These are phyloP conservation scores for Jaculus jaculus DNA, from an alignment of 2,113 vertebrate genomes.

Conservation along the genomic window DNA sequence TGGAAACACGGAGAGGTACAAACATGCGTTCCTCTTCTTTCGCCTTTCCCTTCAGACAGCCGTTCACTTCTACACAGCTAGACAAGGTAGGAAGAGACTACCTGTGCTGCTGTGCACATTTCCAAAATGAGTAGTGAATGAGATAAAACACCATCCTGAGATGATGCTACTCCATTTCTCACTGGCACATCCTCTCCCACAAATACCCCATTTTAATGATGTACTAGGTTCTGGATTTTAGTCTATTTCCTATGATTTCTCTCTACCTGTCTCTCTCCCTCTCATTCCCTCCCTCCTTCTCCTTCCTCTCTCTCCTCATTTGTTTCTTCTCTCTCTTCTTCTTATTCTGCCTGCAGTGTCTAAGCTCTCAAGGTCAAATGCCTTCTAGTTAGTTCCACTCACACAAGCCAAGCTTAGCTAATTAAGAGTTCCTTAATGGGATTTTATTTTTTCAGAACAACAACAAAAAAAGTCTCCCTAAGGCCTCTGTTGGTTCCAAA, in stretches of 20 bases:
- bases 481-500: background rate
- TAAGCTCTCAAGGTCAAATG: background rate
- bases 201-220: background rate
- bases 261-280: background rate
- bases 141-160: background rate
- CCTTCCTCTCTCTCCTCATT: too few relatives aligned
- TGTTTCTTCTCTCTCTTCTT: too few relatives aligned
- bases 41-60: background rate
- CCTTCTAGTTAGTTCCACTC: background rate
- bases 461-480: background rate
- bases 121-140: background rate
- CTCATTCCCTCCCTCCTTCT: too few relatives aligned
- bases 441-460: background rate
- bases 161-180: background rate
- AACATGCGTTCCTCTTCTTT: background rate
- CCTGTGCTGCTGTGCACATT: background rate
- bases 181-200: background rate
- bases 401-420: background rate
- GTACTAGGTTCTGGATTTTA: background rate
- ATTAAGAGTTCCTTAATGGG: conserved; percentile 10
- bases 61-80: background rate
- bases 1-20: too few relatives aligned
- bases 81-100: background rate
- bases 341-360: background rate
- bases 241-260: too few relatives aligned